A percentile compares a stretch with the other conserved stretches of the same genome.
phyloP scores from a whole-genome alignment of 1,140 invertebrate species.

The Ooceraea biroi region DNA sequence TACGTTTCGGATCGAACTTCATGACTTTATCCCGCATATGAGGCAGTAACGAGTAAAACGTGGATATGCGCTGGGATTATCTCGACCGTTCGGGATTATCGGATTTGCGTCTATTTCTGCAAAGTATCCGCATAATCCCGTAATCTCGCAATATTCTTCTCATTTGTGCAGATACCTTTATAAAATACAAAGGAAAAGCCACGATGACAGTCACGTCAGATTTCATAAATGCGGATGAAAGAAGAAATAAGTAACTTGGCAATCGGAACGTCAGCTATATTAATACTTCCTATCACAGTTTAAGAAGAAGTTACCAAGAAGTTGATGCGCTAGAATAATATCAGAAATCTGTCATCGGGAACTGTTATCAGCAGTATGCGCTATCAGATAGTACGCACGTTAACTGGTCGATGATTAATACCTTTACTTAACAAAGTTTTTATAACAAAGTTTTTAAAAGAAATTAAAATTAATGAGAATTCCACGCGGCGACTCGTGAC shows the following conservation, averaged over 20 bases:
- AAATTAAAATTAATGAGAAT: no score
- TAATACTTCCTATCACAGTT: no score
- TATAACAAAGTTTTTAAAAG: no score
- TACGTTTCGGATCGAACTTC: not conserved
- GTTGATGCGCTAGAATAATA: not conserved
- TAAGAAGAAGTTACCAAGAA: no score
- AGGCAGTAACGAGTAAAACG: not conserved
- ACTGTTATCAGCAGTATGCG: constrained; percentile 2
- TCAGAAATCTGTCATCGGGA: not conserved
- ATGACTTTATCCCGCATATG: not conserved
- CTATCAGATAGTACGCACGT: not conserved
- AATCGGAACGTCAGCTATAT: no score
- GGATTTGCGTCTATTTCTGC: not conserved
- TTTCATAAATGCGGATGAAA: not conserved
- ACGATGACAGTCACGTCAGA: no score
- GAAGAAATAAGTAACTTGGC: no score
- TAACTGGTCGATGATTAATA: not conserved
- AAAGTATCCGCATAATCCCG: constrained; percentile 19
- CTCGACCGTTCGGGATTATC: not conserved
- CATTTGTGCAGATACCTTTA: no score
- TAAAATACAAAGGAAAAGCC: no score
- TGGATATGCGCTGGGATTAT: not conserved
- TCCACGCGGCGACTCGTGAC: no score
- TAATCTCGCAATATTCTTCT: constrained; percentile 11
- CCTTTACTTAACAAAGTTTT: not conserved